Percentiles rank a stretch among this genome's conserved stretches.
These are phyloP conservation scores for Ptyas mucosa DNA, from an alignment of 2,113 vertebrate species.

Conservation along the genomic window DNA sequence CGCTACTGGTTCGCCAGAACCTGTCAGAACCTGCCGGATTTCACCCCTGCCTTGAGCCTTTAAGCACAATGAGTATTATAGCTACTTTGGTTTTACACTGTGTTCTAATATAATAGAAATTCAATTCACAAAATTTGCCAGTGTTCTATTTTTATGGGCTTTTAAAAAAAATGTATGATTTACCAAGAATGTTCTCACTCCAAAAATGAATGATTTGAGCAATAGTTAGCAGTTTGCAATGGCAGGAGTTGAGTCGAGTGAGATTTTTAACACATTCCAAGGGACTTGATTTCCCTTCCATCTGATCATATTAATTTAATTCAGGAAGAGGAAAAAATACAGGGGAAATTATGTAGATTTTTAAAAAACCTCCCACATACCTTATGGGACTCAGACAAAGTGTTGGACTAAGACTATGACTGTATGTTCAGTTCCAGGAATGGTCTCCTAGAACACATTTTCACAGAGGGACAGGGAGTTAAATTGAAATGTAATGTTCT, in stretches of 20 bases:
- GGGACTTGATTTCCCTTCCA: constrained; percentile 72
- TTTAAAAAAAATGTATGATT: constrained; percentile 42
- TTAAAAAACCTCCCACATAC: constrained; percentile 73
- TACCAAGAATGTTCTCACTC: constrained; percentile 61
- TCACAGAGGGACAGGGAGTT: constrained; percentile 29
- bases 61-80: not conserved
- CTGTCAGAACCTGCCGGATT: too few relatives aligned
- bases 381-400: constrained; percentile 77
- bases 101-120: constrained; percentile 53
- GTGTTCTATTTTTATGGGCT: constrained; percentile 60
- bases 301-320: constrained; percentile 74
- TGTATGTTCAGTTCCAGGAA: constrained; percentile 62
- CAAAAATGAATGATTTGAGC: constrained; percentile 63
- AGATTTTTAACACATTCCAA: constrained; percentile 65
- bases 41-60: not conserved
- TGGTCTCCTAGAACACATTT: constrained; percentile 66
- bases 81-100: constrained; percentile 25
- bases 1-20: too few relatives aligned
- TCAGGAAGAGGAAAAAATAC: constrained; percentile 54
- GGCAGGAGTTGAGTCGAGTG: constrained; percentile 64
- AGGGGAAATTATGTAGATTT: constrained; percentile 72
- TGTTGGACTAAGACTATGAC: constrained; percentile 70
- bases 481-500: constrained; percentile 65
- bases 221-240: constrained; percentile 64
- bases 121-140: constrained; percentile 49